Base-by-base conservation (phyloP, 2,888 invertebrate species). In the Hydraecia micacea region DNA sequence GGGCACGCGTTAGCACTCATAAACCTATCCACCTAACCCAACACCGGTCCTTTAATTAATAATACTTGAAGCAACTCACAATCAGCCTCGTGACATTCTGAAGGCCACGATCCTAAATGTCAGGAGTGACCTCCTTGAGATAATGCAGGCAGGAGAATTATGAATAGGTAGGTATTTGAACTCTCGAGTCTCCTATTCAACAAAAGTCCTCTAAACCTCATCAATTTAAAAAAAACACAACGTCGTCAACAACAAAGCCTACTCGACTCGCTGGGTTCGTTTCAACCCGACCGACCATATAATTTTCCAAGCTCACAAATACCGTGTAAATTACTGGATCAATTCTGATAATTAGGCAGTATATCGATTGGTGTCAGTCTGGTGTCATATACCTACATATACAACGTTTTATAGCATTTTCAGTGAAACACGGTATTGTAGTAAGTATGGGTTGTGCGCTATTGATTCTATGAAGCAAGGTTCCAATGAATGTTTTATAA, bases 261-360 rank as follows among this genome's bases (percentile, higher is more conserved):
- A 55, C 36, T 70, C 81, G 60, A 70, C 7, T 28, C 71, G 71
- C 36, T 81, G 67, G 25, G 36, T 52, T 9, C 55, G 77, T 62
- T 86, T 84, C 72, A 67, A 84, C 84, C 73, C 75, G 62, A 55
- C 28, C 73, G 36, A 73, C 81, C 77, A 49, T 65, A 69, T 79
- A 58, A 79, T 84, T 73, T 67, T n/a, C 70, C 32, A 67, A 39
- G 87, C 66, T 82, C 76, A 62, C 70, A 73, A 68, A 78, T 68
- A 60, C 36, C 49, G 75, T 87, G 85, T 87, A 73, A 76, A 84
- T 84, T 71, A 67, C 75, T 84, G 70, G 84, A 76, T 84, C 87
- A 87, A 84, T 84, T 86, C 71, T 71, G 68, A 70, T 76, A 84
- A 76, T 84, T 84, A 84, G 73, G 71, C 42, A 0, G 13, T 1